Percentiles rank a stretch among this genome's conserved stretches.
phyloP scores from a whole-genome alignment of 2,797 vertebrate genomes.

The Tympanoctomys barrerae region DNA sequence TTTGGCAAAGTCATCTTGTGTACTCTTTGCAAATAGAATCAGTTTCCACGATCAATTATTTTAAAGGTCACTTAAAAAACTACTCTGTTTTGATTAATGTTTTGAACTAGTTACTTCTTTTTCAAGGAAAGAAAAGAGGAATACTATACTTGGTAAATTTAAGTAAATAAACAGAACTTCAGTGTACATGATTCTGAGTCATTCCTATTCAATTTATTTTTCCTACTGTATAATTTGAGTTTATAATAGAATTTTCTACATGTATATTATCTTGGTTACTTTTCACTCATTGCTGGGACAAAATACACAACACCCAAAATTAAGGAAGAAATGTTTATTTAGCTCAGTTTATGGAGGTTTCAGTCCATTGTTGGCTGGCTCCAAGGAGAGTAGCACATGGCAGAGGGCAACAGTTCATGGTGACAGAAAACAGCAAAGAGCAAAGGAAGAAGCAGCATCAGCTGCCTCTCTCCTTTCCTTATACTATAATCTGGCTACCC shows the following conservation, averaged over 20 bases:
- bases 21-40: conserved; percentile 68
- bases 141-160: background rate
- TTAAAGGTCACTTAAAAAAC: conserved; percentile 56
- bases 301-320: no score
- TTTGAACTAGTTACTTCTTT: conserved; percentile 61
- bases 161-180: conserved; percentile 13
- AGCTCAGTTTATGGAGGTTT: no score
- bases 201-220: background rate
- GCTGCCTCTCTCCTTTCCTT: no score
- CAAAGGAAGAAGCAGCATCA: no score
- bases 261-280: background rate
- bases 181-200: background rate
- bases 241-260: conserved; percentile 20
- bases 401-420: no score
- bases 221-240: conserved; percentile 4
- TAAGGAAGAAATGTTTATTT: no score
- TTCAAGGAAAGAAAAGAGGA: background rate
- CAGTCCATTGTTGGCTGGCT: no score
- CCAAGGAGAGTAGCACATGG: no score
- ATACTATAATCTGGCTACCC: no score
- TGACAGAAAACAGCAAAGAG: no score
- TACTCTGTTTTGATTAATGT: conserved; percentile 40
- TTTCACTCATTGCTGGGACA: no score
- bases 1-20: conserved; percentile 51
- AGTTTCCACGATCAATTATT: conserved; percentile 56